Percentiles rank a stretch among this genome's conserved stretches.
phyloP scores from a whole-genome alignment of 2,888 invertebrate species.

The Limenitis camilla region DNA sequence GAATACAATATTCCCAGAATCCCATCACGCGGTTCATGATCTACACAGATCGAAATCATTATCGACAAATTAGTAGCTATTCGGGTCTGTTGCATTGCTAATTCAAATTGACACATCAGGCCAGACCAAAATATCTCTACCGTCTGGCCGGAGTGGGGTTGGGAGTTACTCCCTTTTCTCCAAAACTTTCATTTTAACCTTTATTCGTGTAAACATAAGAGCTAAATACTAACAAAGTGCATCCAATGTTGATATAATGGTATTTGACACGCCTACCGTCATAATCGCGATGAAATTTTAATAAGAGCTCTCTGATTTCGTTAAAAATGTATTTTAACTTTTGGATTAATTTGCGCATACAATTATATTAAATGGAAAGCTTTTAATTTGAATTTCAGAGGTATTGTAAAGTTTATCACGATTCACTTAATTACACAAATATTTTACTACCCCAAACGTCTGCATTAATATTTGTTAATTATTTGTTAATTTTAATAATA shows the following conservation, averaged over 20 bases:
- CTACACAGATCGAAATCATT: slow-evolving; percentile 39
- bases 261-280: slow-evolving; percentile 50
- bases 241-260: slow-evolving; percentile 50
- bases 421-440: no score
- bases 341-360: neutral
- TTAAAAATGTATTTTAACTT: slow-evolving; percentile 1
- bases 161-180: slow-evolving; percentile 31
- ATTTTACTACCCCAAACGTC: no score
- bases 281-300: slow-evolving; percentile 28
- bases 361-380: neutral
- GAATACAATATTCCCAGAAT: no score
- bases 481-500: no score
- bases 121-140: slow-evolving; percentile 63
- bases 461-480: no score
- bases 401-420: no score
- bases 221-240: slow-evolving; percentile 28
- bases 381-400: neutral
- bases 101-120: slow-evolving; percentile 72
- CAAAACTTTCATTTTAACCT: slow-evolving; percentile 1
- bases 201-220: slow-evolving; percentile 5
- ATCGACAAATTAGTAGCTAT: slow-evolving; percentile 41
- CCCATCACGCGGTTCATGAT: slow-evolving; percentile 27
- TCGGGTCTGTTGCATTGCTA: slow-evolving; percentile 53
- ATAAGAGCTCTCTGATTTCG: slow-evolving; percentile 21
- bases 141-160: slow-evolving; percentile 43